A percentile compares a stretch with the other conserved stretches of the same genome.
These are phyloP conservation scores for Acanthopagrus latus DNA, from an alignment of 2,797 vertebrate species.

Conservation along the genomic window DNA sequence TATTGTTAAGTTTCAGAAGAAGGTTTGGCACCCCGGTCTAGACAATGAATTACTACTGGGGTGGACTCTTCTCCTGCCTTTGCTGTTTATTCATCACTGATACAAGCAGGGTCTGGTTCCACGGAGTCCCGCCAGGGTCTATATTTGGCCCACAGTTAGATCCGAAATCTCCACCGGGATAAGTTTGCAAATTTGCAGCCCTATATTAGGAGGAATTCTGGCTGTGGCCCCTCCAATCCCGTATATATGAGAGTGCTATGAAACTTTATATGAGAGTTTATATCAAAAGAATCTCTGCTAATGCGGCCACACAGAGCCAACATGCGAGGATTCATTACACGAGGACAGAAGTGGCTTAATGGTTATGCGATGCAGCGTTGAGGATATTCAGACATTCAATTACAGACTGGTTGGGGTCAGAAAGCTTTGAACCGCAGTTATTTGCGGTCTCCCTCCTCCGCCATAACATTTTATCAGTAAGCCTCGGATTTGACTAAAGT, in stretches of 20 bases:
- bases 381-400: constrained; percentile 25
- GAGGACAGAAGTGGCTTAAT: not conserved
- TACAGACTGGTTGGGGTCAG: constrained; percentile 22
- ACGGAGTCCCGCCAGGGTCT: constrained; percentile 46
- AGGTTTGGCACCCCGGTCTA: not conserved
- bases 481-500: constrained; percentile 40
- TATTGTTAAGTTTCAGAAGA: too few relatives aligned
- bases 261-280: constrained; percentile 26
- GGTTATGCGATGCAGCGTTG: constrained; percentile 20
- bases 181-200: constrained; percentile 34
- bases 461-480: constrained; percentile 38
- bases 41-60: not conserved
- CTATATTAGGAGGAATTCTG: constrained; percentile 27
- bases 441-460: constrained; percentile 5
- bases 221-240: not conserved
- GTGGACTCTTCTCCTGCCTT: not conserved
- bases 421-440: constrained; percentile 29
- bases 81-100: constrained; percentile 33
- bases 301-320: not conserved
- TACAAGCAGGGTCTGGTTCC: constrained; percentile 18
- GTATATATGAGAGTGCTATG: constrained; percentile 8
- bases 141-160: constrained; percentile 37
- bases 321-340: constrained; percentile 19
- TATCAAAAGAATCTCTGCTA: constrained; percentile 40
- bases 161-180: constrained; percentile 24